Evolutionary conservation across 2,888 invertebrate species (phyloP).

Genomic region (Arctia plantaginis): DNA sequence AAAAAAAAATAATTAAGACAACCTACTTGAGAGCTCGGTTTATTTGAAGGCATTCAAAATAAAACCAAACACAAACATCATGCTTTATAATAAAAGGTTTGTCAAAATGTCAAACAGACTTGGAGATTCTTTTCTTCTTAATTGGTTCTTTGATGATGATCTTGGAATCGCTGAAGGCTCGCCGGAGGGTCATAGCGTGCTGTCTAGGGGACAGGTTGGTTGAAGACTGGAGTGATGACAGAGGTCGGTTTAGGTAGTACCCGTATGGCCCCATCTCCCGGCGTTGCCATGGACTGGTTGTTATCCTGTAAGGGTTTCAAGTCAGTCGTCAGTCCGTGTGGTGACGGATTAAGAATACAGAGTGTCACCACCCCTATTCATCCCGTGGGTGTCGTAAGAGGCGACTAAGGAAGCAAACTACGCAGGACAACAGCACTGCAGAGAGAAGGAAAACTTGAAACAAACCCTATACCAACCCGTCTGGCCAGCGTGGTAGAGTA

Average conservation of each 20-base stretch:
- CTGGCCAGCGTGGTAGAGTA: too few relatives aligned
- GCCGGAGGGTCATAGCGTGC: slow-evolving; percentile 59
- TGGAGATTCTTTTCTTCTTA: slow-evolving; percentile 75
- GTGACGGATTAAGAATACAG: too few relatives aligned
- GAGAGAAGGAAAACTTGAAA: too few relatives aligned
- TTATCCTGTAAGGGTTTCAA: slow-evolving; percentile 82
- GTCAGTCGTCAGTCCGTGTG: too few relatives aligned
- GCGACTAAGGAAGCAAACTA: too few relatives aligned
- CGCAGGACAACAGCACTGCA: too few relatives aligned
- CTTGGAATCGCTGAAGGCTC: slow-evolving; percentile 76
- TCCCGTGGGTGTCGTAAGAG: too few relatives aligned
- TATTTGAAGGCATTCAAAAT: background rate
- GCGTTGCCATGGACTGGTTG: slow-evolving; percentile 85
- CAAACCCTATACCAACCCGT: too few relatives aligned
- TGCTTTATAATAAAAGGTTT: slow-evolving; percentile 12
- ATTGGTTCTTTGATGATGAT: slow-evolving; percentile 69
- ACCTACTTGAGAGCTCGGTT: background rate
- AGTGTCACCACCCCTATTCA: too few relatives aligned
- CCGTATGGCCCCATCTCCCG: slow-evolving; percentile 88
- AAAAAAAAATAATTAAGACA: too few relatives aligned
- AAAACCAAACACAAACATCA: background rate
- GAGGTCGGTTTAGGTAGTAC: slow-evolving; percentile 85
- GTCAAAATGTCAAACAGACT: slow-evolving; percentile 68
- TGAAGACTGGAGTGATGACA: slow-evolving; percentile 61
- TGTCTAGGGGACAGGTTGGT: slow-evolving; percentile 53